Base-by-base conservation (phyloP, 2,113 vertebrate genomes). In the Hirundichthys speculiger region DNA sequence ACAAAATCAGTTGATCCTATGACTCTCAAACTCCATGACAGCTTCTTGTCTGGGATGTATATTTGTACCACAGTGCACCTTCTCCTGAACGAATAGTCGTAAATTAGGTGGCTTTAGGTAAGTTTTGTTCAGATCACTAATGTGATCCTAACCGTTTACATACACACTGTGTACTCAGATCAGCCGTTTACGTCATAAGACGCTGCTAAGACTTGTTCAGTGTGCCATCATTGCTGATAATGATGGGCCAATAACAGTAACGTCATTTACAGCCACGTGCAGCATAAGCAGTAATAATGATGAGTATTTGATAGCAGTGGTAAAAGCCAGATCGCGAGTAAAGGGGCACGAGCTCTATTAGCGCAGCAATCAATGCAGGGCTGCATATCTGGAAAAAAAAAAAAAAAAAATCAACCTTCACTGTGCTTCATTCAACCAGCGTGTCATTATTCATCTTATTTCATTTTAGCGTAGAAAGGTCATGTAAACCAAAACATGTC, bases 1-100 rank as follows among this genome's bases (percentile, higher is more conserved):
- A 80, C 71, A 70, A 83, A 82, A 71, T 58, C 64, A 69, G 68
- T 87, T 69, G 59, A 86, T 84, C 50, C 64, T 43, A 80, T 74
- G 70, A 67, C 67, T 73, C 64, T 50, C 27, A 41, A 60, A 59
- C 71, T 63, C 51, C 64, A 74, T 67, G 59, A 41, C 73, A 24
- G 57, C 59, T 25, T 71, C 84, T 70, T 58, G 38, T 58, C 60
- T 42, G 16, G 22, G 60, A 18, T 48, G 42, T 64, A 73, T 34
- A 62, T 64, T 68, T 80, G 60, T 62, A 51, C 19, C 52, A 73
- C 59, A 69, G 68, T 69, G 57, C 57, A 63, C 73, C 70, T 68
- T 72, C 25, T 72, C 47, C 55, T 42, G 19, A 69, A 62, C 46
- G 38, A 20, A 43, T 48, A 21, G 64, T 58, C 69, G 53, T 21